Evolutionary conservation across 2,113 vertebrate genomes (phyloP), one percentile per base, ranked within the genome.

Genomic region (Syngnathus floridae): DNA sequence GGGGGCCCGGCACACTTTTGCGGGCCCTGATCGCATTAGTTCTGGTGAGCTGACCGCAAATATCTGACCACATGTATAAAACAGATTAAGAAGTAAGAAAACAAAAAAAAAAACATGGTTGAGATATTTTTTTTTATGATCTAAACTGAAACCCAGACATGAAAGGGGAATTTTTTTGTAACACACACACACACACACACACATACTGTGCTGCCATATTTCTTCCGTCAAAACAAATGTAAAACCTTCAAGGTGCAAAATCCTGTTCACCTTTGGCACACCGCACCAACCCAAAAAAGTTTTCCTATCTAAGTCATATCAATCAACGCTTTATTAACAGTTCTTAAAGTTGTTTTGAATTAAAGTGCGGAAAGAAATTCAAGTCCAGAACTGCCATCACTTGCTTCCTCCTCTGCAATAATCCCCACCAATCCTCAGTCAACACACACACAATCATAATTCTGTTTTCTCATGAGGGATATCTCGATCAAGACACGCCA

Each of bases 401-500:
- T 36, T 70, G n/a, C 41, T 55, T 62, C 21, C 31, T 21, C 37
- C 36, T 38, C 9, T 21, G 41, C 21, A 61, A 22, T 62, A 66
- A 64, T 67, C 46, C 22, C 12, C 49, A 46, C 22, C 19, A 12
- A 14, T 35, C 46, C 17, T 62, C 16, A 49, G 8, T n/a, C 37
- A 65, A 22, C 43, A 62, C 43, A 22, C 57, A 55, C 12, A 55
- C 54, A 56, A 16, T 35, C 52, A 69, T 81, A 78, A 74, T 72
- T 78, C 60, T 77, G 75, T 86, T 88, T 82, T 84, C 78, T 73
- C 69, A 69, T 70, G 35, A 70, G 59, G 70, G 64, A 77, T 78
- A 78, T 87, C 82, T 74, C 73, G 41, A 67, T 73, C 67, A 69
- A 69, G 63, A 58, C 60, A 69, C 1, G 10, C 67, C 35, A 72